Conservation (phyloP, 2,797 vertebrate genomes). For the Hirundo rustica region DNA sequence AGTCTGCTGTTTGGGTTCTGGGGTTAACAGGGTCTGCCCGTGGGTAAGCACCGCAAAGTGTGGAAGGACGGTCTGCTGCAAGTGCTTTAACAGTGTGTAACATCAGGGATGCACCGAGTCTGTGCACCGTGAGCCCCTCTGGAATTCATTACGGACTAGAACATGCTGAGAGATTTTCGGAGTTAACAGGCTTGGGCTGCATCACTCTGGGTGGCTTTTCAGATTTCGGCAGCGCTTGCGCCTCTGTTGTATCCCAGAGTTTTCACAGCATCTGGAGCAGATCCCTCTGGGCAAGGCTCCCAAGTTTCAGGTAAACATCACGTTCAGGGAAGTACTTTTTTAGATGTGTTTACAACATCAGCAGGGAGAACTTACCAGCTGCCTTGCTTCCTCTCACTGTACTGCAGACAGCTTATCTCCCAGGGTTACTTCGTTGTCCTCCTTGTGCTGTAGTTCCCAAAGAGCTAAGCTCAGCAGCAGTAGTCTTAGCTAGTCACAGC, state of each 20-base stretch:
- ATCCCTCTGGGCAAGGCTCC: conserved; percentile 5
- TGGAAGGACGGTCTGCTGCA: neutral
- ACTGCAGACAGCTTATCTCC: neutral
- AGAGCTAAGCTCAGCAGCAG: conserved; percentile 11
- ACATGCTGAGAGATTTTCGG: neutral
- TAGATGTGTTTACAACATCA: conserved; percentile 4
- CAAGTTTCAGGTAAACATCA: conserved; percentile 23
- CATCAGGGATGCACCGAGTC: neutral
- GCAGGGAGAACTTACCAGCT: neutral
- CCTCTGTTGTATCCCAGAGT: neutral
- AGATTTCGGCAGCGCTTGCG: neutral
- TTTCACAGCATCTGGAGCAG: neutral
- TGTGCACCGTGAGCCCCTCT: neutral
- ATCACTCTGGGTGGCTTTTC: neutral
- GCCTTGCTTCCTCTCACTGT: neutral
- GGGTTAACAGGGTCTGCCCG: neutral
- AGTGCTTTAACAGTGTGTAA: conserved; percentile 6
- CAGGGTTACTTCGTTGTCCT: neutral
- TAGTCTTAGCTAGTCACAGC: neutral
- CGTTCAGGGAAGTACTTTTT: conserved; percentile 3
- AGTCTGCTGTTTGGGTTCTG: neutral
- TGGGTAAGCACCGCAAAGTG: neutral
- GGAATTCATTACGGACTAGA: conserved; percentile 8
- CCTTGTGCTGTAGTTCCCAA: neutral
- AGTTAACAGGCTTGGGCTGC: neutral